Percentiles rank a stretch among this genome's conserved stretches.
phyloP scores from a whole-genome alignment of 2,113 vertebrate species.

The Podocnemis expansa region DNA sequence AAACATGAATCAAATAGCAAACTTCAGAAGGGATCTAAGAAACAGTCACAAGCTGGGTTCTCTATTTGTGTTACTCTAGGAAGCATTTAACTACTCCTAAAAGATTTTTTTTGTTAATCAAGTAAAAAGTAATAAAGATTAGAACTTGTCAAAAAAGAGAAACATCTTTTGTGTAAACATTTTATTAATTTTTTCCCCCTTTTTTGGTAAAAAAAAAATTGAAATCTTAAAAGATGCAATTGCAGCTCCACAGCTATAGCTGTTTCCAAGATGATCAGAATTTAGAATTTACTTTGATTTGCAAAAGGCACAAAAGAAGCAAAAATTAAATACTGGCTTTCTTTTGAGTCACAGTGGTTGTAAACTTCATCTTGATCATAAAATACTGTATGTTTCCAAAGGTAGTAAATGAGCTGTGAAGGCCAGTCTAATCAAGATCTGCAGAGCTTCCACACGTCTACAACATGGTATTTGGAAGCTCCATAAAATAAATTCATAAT shows the following conservation, averaged over 20 bases:
- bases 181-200: neutral
- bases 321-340: neutral
- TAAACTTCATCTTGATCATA: neutral
- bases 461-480: accelerated
- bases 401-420: neutral
- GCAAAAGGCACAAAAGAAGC: neutral
- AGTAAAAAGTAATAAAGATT: neutral
- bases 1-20: neutral
- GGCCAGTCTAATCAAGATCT: constrained; percentile 7
- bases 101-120: constrained; percentile 23
- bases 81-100: constrained; percentile 2
- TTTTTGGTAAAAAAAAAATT: neutral
- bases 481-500: neutral
- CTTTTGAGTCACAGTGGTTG: neutral
- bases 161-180: neutral
- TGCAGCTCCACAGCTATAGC: neutral
- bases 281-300: constrained; percentile 32
- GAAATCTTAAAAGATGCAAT: constrained; percentile 1
- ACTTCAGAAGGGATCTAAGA: neutral
- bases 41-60: neutral
- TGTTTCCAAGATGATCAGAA: constrained; percentile 16
- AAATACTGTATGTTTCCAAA: neutral
- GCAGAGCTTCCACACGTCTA: neutral
- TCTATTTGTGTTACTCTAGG: constrained; percentile 24
- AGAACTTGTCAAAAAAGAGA: neutral